These are phyloP conservation scores for Bergia puertoricense DNA, from an alignment of 92 coral and sea anemone species.

Conservation along the genomic window DNA sequence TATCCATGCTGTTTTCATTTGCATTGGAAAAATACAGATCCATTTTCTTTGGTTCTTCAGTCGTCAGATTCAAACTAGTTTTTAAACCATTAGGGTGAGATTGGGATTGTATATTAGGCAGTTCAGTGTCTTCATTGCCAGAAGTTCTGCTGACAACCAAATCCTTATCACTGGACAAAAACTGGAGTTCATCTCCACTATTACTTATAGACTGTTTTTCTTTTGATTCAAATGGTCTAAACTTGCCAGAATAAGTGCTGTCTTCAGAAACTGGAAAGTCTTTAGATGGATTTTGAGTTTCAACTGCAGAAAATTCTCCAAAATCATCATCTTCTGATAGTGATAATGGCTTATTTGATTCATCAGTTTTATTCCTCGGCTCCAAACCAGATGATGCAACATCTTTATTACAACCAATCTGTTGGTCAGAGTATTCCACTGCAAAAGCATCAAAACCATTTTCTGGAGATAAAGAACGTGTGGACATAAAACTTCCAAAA, in stretches of 20 bases:
- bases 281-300: neutral
- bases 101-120: neutral
- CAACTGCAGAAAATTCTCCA: conserved; percentile 25
- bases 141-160: neutral
- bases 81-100: neutral
- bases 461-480: neutral
- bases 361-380: neutral
- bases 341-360: conserved; percentile 3
- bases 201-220: neutral
- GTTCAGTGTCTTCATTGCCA: neutral
- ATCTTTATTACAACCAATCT: neutral
- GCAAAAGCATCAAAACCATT: neutral
- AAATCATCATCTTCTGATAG: conserved; percentile 19
- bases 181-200: neutral
- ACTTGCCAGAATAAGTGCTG: neutral
- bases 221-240: neutral
- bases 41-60: neutral
- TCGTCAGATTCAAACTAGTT: neutral
- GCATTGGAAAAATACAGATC: neutral
- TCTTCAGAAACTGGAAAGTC: neutral
- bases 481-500: conserved; percentile 7
- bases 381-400: neutral
- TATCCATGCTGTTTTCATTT: neutral
- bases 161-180: neutral
- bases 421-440: neutral